Evolutionary conservation across 2,113 vertebrate genomes (phyloP).

Genomic region (Cololabis saira): DNA sequence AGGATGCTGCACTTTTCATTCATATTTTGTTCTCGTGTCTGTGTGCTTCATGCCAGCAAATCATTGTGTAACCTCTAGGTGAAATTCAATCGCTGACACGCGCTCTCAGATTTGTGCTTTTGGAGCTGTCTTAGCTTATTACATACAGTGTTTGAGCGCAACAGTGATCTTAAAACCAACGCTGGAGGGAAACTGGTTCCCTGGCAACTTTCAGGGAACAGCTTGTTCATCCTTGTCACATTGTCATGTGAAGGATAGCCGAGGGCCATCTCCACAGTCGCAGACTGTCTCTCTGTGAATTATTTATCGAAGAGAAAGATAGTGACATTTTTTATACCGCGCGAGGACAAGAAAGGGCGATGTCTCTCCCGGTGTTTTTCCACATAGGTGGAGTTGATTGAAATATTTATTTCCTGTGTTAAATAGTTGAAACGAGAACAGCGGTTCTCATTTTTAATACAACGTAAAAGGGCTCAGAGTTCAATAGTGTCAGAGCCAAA

Average conservation of each 20-base stretch:
- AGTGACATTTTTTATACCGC: constrained; percentile 53
- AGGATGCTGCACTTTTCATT: neutral
- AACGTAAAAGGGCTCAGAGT: neutral
- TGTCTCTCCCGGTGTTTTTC: constrained; percentile 44
- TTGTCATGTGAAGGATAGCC: constrained; percentile 65
- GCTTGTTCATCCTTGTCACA: constrained; percentile 68
- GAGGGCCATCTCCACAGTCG: constrained; percentile 57
- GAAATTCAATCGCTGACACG: too few relatives aligned
- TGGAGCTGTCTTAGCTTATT: constrained; percentile 32
- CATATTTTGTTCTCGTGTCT: neutral
- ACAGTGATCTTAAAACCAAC: constrained; percentile 37
- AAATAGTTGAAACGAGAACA: constrained; percentile 7
- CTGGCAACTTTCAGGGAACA: constrained; percentile 63
- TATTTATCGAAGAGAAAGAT: constrained; percentile 64
- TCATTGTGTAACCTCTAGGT: neutral
- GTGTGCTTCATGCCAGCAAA: neutral
- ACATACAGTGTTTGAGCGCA: constrained; percentile 8
- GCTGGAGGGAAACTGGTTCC: constrained; percentile 39
- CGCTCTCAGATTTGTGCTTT: constrained; percentile 19
- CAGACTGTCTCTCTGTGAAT: constrained; percentile 70
- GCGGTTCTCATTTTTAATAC: constrained; percentile 11
- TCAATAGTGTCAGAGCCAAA: neutral
- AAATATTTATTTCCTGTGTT: constrained; percentile 35
- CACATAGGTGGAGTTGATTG: constrained; percentile 26
- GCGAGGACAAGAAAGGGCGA: constrained; percentile 25